Base-by-base conservation (phyloP, 2,113 vertebrate genomes). In the Ceyx cyanopectus region DNA sequence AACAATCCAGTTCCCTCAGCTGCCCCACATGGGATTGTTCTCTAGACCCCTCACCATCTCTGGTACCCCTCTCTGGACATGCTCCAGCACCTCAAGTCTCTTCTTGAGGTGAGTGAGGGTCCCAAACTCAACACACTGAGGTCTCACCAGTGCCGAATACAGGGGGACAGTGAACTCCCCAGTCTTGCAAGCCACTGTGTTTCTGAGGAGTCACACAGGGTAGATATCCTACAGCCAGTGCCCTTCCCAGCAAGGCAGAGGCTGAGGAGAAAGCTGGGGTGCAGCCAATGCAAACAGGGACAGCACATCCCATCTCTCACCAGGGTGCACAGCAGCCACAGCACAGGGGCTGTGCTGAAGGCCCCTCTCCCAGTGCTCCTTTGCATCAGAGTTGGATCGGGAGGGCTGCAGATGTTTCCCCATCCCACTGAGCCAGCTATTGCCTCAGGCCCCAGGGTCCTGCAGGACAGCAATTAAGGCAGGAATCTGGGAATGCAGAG, bases 401-500 rank as follows among this genome's bases (percentile, higher is more conserved):
- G 12, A 46, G 9, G 79, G 45, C 57, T 89, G 93, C 94, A 97
- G 94, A 92, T 95, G 89, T 87, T 96, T 53, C 46, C 53, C 85
- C 63, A 1, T 74, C 69, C 69, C 75, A 81, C 81, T 32, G 84
- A 10, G 12, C 63, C 93, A 91, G 78, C 81, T 77, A 76, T 72
- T 92, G 74, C 77, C 83, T 85, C 30, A 1, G 74, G 85, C 40
- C 58, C 76, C 48, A 12, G 58, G 92, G 57, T 93, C 73, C 87
- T 84, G 85, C 89, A 85, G 85, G 43, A 41, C 0, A 1, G 23
- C 58, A 89, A 91, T 93, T 87, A 92, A 61, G 27, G 81, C 67
- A 81, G 83, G 93, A 96, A 85, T 94, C 90, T 92, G 92, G 87
- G 93, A 93, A 89, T 79, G 37, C 69, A 73, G 65, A 94, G 87